Evolutionary conservation across 64 coral and sea anemone genomes (phyloP).

Genomic region (Montipora foliosa): DNA sequence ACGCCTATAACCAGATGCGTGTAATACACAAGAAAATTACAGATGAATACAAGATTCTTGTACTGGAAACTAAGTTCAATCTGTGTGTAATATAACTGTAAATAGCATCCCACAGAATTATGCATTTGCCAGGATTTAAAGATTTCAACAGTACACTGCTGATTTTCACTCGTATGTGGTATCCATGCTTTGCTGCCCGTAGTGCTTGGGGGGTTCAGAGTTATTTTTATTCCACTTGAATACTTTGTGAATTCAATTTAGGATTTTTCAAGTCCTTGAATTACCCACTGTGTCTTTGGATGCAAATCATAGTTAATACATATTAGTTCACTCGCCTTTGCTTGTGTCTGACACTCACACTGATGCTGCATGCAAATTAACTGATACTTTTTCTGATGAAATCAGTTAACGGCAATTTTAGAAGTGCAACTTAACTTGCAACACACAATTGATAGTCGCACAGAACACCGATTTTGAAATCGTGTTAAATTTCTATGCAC

Average conservation of each 20-base stretch:
- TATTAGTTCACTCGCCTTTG: not conserved
- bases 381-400: not conserved
- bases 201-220: no score
- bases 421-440: not conserved
- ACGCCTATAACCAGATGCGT: no score
- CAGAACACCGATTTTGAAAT: not conserved
- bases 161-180: not conserved
- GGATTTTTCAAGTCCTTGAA: constrained; percentile 6
- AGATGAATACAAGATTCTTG: no score
- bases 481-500: not conserved
- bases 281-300: not conserved
- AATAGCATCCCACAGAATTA: constrained; percentile 9
- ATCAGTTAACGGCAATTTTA: not conserved
- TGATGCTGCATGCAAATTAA: not conserved
- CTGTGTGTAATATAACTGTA: not conserved
- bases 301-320: not conserved
- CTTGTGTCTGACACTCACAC: not conserved
- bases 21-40: no score
- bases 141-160: constrained; percentile 2
- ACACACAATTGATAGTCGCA: not conserved
- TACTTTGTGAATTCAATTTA: not conserved
- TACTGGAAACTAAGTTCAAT: no score
- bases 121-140: not conserved
- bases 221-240: no score
- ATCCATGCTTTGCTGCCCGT: no score